These are phyloP conservation scores for Drosophila oshimai DNA, from an alignment of 1,140 invertebrate species.

Conservation along the genomic window DNA sequence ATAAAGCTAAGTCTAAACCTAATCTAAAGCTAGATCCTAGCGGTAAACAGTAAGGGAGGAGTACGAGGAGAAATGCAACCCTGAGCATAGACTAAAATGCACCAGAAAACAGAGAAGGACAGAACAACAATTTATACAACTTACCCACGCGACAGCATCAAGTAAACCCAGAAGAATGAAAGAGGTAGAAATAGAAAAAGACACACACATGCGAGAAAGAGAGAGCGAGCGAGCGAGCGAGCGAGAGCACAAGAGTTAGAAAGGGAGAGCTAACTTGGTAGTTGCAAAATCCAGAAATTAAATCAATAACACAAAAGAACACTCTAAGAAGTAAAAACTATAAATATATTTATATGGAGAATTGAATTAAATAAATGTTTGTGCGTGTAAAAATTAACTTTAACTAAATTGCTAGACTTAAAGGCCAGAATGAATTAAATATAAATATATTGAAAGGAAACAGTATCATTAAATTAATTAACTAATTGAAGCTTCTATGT, in stretches of 20 bases:
- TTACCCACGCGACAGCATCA: constrained; percentile 72
- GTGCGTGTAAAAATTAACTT: constrained; percentile 80
- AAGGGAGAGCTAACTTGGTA: constrained; percentile 39
- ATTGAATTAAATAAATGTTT: constrained; percentile 78
- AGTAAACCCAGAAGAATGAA: constrained; percentile 27
- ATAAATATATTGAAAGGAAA: constrained; percentile 71
- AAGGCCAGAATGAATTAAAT: constrained; percentile 49
- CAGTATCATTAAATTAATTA: constrained; percentile 79
- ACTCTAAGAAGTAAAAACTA: constrained; percentile 20
- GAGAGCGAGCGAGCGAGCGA: constrained; percentile 22
- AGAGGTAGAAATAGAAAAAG: constrained; percentile 16
- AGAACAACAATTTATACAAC: constrained; percentile 55
- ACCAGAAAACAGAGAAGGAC: constrained; percentile 21
- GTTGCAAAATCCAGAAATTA: constrained; percentile 42
- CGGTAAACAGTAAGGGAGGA: constrained; percentile 5
- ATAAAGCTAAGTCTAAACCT: constrained; percentile 39
- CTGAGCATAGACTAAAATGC: constrained; percentile 78
- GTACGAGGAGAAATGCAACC: constrained; percentile 53
- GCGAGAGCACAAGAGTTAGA: constrained; percentile 26
- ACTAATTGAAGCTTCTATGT: constrained; percentile 80
- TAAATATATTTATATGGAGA: constrained; percentile 69
- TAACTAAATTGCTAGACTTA: constrained; percentile 77
- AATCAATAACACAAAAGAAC: constrained; percentile 39
- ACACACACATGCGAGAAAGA: background rate
- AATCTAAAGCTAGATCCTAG: constrained; percentile 53